These are phyloP conservation scores for Periophthalmus magnuspinnatus DNA, from an alignment of 2,797 vertebrate genomes.

Conservation along the genomic window DNA sequence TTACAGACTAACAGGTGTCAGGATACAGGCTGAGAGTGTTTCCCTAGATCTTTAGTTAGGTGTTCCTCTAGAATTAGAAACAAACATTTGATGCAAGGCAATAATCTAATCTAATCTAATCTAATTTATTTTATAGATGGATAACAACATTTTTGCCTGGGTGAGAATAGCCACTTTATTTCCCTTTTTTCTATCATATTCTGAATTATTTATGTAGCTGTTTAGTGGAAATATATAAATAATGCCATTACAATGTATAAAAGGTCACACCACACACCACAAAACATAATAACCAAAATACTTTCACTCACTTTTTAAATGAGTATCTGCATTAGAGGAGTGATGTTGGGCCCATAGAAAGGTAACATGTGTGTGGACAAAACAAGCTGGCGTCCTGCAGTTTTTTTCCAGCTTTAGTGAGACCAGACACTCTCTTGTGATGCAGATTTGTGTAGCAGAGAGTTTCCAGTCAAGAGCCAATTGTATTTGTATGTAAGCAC, in stretches of 20 bases:
- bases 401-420: conserved; percentile 15
- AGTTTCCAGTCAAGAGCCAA: conserved; percentile 44
- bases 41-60: no score
- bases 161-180: not conserved
- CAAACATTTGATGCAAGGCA: no score
- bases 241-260: not conserved
- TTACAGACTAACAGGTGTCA: no score
- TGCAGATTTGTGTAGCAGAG: conserved; percentile 23
- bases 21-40: no score
- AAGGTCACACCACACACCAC: not conserved
- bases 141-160: no score
- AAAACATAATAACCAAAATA: not conserved
- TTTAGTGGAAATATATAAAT: not conserved
- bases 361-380: conserved; percentile 9
- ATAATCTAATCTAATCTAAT: no score
- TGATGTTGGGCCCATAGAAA: not conserved
- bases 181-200: not conserved
- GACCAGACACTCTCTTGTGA: conserved; percentile 19
- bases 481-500: conserved; percentile 66
- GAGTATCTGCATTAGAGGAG: not conserved
- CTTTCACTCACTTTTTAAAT: not conserved
- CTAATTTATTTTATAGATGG: no score
- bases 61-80: no score
- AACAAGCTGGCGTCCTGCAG: not conserved
- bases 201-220: not conserved